Base-by-base conservation (phyloP, 1,140 invertebrate species). In the Drosophila leontia region DNA sequence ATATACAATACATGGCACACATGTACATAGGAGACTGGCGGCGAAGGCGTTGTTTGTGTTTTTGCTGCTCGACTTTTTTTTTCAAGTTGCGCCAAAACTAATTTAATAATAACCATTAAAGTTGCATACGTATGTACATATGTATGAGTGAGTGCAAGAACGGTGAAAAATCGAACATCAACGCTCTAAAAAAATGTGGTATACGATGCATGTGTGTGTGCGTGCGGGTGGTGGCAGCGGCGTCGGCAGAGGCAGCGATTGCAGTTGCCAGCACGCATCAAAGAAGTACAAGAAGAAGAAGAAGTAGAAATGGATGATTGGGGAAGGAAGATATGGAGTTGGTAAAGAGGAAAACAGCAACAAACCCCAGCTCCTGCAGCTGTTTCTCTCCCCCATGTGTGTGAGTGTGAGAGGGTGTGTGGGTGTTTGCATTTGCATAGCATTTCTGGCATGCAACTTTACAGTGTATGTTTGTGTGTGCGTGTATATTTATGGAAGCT, bases 161-260 rank as follows among this genome's bases (percentile, higher is more conserved):
- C 74, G 77, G 69, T 87, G 83, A 88, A 87, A 87, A 87, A 87
- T 87, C 83, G 83, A 87, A 87, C 84, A 88, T 88, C 72, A 88
- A 87, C 76, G 48, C 53, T 72, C 56, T 34, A 72, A 72, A 72
- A 72, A 72, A 72, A 72, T 51, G 35, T 58, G 39, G 47, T 65
- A 57, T 68, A 41, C 60, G 45, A 59, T 17, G 44, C 34, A 32
- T 65, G 64, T 50, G 12, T 68, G 61, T 68, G 62, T 68, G 70
- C 37, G 75, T 48, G 75, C 56, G 74, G 75, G 75, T 77, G 74
- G 74, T 61, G 63, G 75, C 74, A 61, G 72, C 35, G 74, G 50
- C 44, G 51, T n/a, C 35, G 53, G 53, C 51, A 35, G 68, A 23
- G 50, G 50, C 71, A 75, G 57, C 41, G 59, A 48, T 45, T 64